Conservation (phyloP, 1,140 invertebrate species). For the Nomia melanderi region DNA sequence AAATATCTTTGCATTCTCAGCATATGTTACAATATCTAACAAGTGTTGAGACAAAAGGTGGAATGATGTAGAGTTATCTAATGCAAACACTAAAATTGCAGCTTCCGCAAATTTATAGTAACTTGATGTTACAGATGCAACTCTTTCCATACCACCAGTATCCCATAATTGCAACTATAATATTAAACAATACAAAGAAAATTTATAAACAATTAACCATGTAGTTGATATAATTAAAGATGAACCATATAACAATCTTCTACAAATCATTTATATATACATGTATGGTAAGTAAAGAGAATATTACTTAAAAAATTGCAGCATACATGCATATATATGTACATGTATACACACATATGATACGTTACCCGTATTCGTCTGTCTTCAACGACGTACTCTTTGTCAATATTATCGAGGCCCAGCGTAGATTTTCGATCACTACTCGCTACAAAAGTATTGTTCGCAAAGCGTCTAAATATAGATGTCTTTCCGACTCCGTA, state of each 20-base stretch:
- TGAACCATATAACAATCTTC: neutral
- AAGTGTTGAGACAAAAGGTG: slow-evolving; percentile 95
- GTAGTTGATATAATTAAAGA: neutral
- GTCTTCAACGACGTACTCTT: slow-evolving; percentile 87
- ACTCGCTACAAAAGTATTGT: slow-evolving; percentile 91
- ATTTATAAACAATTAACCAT: neutral
- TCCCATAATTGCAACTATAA: slow-evolving; percentile 94
- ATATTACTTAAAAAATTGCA: slow-evolving; percentile 6
- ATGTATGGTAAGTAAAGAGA: neutral
- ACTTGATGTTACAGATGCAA: slow-evolving; percentile 95
- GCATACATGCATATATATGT: too few relatives aligned
- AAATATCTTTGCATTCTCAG: slow-evolving; percentile 96
- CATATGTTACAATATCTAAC: slow-evolving; percentile 94
- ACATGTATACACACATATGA: slow-evolving; percentile 1
- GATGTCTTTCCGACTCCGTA: slow-evolving; percentile 97
- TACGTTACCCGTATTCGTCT: slow-evolving; percentile 88
- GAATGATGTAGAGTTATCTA: slow-evolving; percentile 95
- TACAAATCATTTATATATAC: neutral
- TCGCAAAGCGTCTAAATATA: slow-evolving; percentile 93
- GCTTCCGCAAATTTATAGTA: slow-evolving; percentile 97
- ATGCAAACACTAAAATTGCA: slow-evolving; percentile 93
- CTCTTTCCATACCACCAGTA: slow-evolving; percentile 96
- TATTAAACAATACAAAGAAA: slow-evolving; percentile 49
- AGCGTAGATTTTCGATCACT: slow-evolving; percentile 93
- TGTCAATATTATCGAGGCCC: slow-evolving; percentile 94